These are phyloP conservation scores for Hirundo rustica DNA, from an alignment of 2,797 vertebrate species.

Conservation along the genomic window DNA sequence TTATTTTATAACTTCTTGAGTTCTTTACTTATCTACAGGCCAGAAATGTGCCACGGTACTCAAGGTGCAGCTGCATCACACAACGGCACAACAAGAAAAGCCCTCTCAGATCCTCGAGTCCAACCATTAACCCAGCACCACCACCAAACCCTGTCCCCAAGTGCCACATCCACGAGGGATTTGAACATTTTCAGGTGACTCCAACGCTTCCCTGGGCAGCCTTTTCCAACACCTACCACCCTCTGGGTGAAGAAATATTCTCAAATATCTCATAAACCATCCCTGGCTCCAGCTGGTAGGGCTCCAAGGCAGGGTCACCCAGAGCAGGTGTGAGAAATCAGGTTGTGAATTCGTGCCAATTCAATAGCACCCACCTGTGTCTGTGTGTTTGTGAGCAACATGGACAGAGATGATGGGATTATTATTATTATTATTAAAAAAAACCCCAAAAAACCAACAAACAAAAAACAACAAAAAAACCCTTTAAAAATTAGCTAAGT, in stretches of 20 bases:
- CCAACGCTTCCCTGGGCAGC: not conserved
- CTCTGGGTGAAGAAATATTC: not conserved
- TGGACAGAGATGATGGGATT: no score
- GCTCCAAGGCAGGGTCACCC: not conserved
- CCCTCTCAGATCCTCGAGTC: no score
- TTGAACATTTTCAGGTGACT: not conserved
- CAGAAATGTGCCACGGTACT: not conserved
- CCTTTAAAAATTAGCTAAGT: no score
- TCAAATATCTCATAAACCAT: fast-evolving
- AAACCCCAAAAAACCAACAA: no score
- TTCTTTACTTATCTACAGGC: not conserved
- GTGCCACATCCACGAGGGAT: not conserved
- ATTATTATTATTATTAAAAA: no score
- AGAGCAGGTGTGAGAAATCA: not conserved
- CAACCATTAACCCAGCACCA: not conserved
- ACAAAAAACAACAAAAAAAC: no score
- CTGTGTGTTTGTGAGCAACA: no score
- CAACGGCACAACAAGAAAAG: fast-evolving
- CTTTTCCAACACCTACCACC: fast-evolving
- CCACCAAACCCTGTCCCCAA: not conserved
- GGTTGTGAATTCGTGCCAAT: no score
- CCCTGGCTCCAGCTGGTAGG: not conserved
- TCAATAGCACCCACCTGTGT: no score
- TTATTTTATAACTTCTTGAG: not conserved
- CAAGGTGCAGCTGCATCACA: not conserved